phyloP scores from a whole-genome alignment of 2,113 vertebrate species.

The Puma concolor region DNA sequence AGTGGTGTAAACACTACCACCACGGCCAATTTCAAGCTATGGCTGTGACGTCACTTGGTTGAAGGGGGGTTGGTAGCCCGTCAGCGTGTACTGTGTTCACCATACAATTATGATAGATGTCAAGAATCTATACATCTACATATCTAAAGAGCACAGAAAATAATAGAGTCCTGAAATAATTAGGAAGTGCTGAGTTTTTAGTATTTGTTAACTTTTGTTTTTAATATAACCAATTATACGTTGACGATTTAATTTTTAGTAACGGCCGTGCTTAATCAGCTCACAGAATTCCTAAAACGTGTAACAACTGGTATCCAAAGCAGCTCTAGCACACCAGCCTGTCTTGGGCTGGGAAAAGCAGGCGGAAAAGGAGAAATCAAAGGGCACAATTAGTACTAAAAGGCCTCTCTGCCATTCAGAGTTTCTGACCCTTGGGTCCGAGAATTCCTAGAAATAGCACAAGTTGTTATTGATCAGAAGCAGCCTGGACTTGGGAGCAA shows the following conservation, averaged over 20 bases:
- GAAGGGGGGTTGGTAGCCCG: neutral
- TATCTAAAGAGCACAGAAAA: neutral
- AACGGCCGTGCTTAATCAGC: neutral
- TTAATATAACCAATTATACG: conserved; percentile 40
- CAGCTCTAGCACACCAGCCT: neutral
- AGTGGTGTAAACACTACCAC: neutral
- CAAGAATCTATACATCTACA: neutral
- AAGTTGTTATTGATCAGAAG: neutral
- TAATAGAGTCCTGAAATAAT: neutral
- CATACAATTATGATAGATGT: too few species aligned
- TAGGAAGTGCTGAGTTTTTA: neutral
- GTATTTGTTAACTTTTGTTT: neutral
- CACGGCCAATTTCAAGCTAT: neutral
- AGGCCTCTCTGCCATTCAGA: neutral
- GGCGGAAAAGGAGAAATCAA: neutral
- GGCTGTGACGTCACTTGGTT: neutral
- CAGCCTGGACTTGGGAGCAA: neutral
- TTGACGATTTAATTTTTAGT: conserved; percentile 14
- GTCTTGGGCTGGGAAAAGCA: neutral
- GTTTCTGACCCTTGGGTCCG: neutral
- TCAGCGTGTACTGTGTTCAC: neutral
- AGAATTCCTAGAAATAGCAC: neutral
- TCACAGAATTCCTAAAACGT: conserved; percentile 36
- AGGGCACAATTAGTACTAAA: neutral
- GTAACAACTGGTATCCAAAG: neutral